Base-by-base conservation (phyloP, 1,140 invertebrate species). In the Halesus radiatus region DNA sequence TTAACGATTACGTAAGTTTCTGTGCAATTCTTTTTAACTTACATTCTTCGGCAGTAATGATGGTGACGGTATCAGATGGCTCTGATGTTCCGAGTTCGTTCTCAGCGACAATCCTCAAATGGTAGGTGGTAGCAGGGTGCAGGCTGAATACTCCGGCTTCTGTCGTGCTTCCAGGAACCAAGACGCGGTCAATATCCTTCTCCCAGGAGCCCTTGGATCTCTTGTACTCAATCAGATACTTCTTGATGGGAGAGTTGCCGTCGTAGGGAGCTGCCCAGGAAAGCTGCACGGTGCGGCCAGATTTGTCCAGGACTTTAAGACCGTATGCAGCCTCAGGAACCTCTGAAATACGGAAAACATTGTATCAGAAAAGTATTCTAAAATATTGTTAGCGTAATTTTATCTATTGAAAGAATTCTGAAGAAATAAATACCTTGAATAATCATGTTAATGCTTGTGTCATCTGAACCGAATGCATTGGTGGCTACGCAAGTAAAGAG, bases 371-470 rank as follows among this genome's bases (percentile, higher is more conserved):
- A 37, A 7, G 32, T 4, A 6, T 4, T 6, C 7, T 4, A n/a
- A n/a, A n/a, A n/a, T n/a, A n/a, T n/a, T n/a, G n/a, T n/a, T n/a
- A n/a, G n/a, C n/a, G n/a, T n/a, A n/a, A n/a, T n/a, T n/a, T n/a
- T n/a, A n/a, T n/a, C n/a, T n/a, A n/a, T n/a, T n/a, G n/a, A n/a
- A n/a, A n/a, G n/a, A n/a, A n/a, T n/a, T n/a, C n/a, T n/a, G n/a
- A n/a, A 45, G 37, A 13, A 3, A 62, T 56, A 64, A 79, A 0
- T 87, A 95, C 95, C 95, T 94, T 98, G 97, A 80, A 98, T 95
- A 85, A 98, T 97, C 90, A 99, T 94, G 86, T 98, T 97, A 85
- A 98, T 98, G 86, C 95, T 97, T 16, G 97, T 97, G 84, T 98
- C 96, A 87, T 98, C 97, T 83, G 95, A 96, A 20, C 98, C 98